Base-by-base conservation (phyloP, 2,797 vertebrate genomes). In the Arrhamphus sclerolepis region DNA sequence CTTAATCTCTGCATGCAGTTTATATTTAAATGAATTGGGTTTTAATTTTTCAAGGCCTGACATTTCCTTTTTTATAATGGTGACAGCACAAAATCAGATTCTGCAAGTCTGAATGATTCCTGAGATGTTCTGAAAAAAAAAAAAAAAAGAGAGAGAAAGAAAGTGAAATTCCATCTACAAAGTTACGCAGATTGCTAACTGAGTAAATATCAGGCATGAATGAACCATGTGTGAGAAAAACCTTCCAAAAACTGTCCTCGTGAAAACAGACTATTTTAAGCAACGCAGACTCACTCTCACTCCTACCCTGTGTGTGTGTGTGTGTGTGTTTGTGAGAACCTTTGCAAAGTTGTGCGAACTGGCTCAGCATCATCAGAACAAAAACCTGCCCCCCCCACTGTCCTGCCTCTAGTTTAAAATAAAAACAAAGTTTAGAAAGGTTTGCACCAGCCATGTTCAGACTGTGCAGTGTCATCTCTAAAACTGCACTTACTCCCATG, bases 161-260 rank as follows among this genome's bases (percentile, higher is more conserved):
- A 26, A 42, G 38, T 7, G 11, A 65, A 71, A 54, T 18, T 6
- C 19, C 31, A 50, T 19, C 14, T 17, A 47, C 20, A 21, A 44
- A 20, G n/a, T 19, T 22, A 29, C 4, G 1, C 21, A 53, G 58
- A 48, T 21, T 56, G 21, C 43, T 24, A 54, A 49, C 46, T 47
- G 44, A 31, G 2, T 19, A 63, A 44, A 49, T n/a, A n/a, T n/a
- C n/a, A n/a, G n/a, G n/a, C 1, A 39, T 31, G 67, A 72, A 43
- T 80, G 76, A 56, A 70, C 48, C 43, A 63, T 69, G 69, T 82
- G 75, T 29, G 55, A 81, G 7, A 58, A 68, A 31, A 71, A 22
- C 19, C 72, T 66, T 19, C 56, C 67, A 19, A 17, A 70, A 42
- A 47, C 64, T 1, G 5, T 34, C 7, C 57, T 38, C 20, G 17